phyloP scores from a whole-genome alignment of 2,113 vertebrate genomes.

The Pavo muticus region DNA sequence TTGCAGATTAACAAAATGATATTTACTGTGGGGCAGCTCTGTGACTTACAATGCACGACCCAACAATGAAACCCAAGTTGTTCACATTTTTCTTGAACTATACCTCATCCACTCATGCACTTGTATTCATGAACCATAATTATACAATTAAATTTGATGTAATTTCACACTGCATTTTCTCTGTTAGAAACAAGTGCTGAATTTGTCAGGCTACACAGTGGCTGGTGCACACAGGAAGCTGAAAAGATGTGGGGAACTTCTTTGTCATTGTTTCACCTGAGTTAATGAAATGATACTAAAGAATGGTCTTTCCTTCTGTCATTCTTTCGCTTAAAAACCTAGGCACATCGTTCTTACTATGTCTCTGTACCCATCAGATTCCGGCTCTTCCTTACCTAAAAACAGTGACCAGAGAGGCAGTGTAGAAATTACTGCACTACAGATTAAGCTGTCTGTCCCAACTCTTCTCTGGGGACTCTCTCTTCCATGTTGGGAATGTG shows the following conservation, averaged over 20 bases:
- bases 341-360: neutral
- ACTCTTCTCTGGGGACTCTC: neutral
- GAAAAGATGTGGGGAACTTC: neutral
- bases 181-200: neutral
- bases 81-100: neutral
- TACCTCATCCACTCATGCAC: neutral
- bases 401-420: fast-evolving
- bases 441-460: neutral
- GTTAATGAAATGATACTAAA: neutral
- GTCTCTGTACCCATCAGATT: neutral
- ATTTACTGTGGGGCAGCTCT: neutral
- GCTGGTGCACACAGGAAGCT: neutral
- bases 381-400: neutral
- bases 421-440: neutral
- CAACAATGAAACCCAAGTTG: neutral
- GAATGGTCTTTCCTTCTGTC: neutral
- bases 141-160: neutral
- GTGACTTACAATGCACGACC: neutral
- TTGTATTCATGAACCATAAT: constrained; percentile 28
- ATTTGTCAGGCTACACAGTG: neutral
- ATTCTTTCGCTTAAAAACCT: neutral
- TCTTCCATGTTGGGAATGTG: neutral
- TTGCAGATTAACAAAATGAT: neutral
- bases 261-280: neutral
- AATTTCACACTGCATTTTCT: neutral